Conservation (phyloP, 2,888 invertebrate genomes). For the Alitta virens region DNA sequence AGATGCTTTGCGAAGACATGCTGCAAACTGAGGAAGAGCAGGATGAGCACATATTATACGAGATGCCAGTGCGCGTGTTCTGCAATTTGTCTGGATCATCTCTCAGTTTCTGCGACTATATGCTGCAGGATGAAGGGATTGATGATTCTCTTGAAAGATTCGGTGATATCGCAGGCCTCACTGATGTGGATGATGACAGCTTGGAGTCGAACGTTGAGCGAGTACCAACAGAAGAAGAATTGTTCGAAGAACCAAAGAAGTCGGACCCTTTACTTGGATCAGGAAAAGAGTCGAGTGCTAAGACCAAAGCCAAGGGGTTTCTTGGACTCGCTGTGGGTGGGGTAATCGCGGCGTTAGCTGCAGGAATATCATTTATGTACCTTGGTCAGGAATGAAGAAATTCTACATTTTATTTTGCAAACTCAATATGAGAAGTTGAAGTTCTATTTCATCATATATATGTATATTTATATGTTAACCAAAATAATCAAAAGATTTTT, state of each 20-base stretch:
- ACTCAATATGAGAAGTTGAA: too few relatives aligned
- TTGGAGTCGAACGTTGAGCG: constrained; percentile 75
- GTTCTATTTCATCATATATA: too few relatives aligned
- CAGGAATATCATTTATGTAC: constrained; percentile 15
- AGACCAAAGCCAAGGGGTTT: background rate
- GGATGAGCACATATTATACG: constrained; percentile 76
- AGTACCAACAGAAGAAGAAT: constrained; percentile 53
- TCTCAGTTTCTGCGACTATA: constrained; percentile 81
- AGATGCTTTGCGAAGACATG: constrained; percentile 89
- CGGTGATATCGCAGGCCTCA: constrained; percentile 77
- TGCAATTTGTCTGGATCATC: constrained; percentile 68
- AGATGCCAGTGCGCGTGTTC: constrained; percentile 83
- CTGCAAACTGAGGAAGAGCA: constrained; percentile 72
- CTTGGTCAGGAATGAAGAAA: background rate
- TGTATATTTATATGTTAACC: too few relatives aligned
- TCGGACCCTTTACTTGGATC: too few relatives aligned
- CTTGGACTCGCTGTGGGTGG: constrained; percentile 7
- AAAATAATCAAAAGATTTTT: too few relatives aligned
- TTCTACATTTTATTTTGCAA: too few relatives aligned
- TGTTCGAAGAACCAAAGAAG: too few relatives aligned
- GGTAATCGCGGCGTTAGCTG: constrained; percentile 13
- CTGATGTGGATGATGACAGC: constrained; percentile 67
- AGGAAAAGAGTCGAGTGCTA: too few relatives aligned
- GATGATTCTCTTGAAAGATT: constrained; percentile 79
- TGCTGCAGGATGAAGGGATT: constrained; percentile 86